A percentile compares a stretch with the other conserved stretches of the same genome.
Evolutionary conservation across 2,797 vertebrate genomes (phyloP).

Genomic region (Bufotes viridis): DNA sequence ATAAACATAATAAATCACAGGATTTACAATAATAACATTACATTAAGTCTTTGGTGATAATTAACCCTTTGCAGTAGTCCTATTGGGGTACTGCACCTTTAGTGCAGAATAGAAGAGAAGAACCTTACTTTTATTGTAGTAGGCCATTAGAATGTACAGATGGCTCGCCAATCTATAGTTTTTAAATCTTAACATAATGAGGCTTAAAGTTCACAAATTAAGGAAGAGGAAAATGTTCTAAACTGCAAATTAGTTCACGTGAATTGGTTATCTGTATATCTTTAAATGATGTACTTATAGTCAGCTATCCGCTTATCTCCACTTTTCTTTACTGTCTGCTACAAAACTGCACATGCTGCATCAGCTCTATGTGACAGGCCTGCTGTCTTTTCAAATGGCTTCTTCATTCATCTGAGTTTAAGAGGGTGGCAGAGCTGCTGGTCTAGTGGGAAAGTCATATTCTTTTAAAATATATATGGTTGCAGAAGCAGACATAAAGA

Average conservation of each 20-base stretch:
- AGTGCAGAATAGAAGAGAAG: neutral
- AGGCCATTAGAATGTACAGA: neutral
- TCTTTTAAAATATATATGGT: conserved; percentile 10
- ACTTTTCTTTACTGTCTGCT: conserved; percentile 20
- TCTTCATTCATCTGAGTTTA: conserved; percentile 45
- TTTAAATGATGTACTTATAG: conserved; percentile 13
- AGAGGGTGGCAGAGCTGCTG: conserved; percentile 35
- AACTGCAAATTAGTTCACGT: neutral
- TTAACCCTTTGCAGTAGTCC: no score
- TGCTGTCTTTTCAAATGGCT: conserved; percentile 45
- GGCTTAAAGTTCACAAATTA: neutral
- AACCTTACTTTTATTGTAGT: neutral
- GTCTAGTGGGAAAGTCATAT: conserved; percentile 15
- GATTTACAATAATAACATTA: no score
- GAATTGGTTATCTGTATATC: neutral
- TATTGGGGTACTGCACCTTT: neutral
- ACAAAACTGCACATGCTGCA: conserved; percentile 29
- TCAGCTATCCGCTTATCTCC: conserved; percentile 10
- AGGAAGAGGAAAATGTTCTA: neutral
- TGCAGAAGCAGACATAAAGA: neutral
- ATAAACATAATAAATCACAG: no score
- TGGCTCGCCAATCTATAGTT: neutral
- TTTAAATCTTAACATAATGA: neutral
- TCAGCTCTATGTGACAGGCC: conserved; percentile 34
- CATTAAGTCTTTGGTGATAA: no score